Percentiles rank a stretch among this genome's conserved stretches.
These are phyloP conservation scores for Axea sp. DNA, from an alignment of 2,888 invertebrate species.

Conservation along the genomic window DNA sequence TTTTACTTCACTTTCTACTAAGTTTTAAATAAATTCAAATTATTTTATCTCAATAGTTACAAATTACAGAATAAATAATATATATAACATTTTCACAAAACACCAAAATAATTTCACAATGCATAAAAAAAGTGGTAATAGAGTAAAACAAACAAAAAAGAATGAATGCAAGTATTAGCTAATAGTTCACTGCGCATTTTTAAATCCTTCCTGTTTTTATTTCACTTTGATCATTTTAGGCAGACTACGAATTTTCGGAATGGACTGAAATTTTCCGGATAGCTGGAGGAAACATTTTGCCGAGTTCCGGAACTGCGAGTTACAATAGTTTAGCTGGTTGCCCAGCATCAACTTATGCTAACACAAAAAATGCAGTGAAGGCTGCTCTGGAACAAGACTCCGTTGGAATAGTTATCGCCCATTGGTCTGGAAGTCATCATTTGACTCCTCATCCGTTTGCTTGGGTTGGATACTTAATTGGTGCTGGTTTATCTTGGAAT, in stretches of 20 bases:
- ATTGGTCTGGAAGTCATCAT: conserved; percentile 83
- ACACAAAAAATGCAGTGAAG: conserved; percentile 81
- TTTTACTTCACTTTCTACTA: too few relatives aligned
- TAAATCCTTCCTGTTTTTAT: too few relatives aligned
- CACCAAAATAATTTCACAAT: too few relatives aligned
- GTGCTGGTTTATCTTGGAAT: conserved; percentile 83
- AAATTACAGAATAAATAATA: too few relatives aligned
- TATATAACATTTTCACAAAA: too few relatives aligned
- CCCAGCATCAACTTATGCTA: conserved; percentile 82
- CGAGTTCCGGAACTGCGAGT: conserved; percentile 82
- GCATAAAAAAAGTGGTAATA: too few relatives aligned
- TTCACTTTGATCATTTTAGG: conserved; percentile 78
- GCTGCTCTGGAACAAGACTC: conserved; percentile 80
- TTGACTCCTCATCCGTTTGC: conserved; percentile 82
- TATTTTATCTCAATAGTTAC: too few relatives aligned
- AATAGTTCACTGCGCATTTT: too few relatives aligned
- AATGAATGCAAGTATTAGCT: too few relatives aligned
- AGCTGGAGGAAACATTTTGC: conserved; percentile 80
- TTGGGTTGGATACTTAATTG: conserved; percentile 82
- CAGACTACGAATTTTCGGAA: conserved; percentile 81
- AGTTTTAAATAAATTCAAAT: too few relatives aligned
- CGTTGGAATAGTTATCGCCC: conserved; percentile 81
- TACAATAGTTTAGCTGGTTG: conserved; percentile 83
- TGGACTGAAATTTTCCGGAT: conserved; percentile 80
- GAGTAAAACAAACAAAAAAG: too few relatives aligned